Percentiles rank a stretch among this genome's conserved stretches.
Conservation (phyloP, 1,140 invertebrate genomes). For the Nymphalis io region DNA sequence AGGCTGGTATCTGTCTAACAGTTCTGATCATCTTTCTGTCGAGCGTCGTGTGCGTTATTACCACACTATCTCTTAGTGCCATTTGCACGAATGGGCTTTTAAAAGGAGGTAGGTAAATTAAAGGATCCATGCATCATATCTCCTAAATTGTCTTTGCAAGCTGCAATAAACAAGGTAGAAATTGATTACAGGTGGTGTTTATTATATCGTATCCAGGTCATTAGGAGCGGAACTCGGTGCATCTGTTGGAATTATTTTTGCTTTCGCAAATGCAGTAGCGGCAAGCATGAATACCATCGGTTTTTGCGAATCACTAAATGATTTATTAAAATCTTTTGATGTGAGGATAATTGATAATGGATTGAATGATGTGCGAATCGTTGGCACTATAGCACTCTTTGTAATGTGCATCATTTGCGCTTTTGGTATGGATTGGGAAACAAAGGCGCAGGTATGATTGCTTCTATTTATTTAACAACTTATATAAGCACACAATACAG, state of each 20-base stretch:
- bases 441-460: constrained; percentile 83
- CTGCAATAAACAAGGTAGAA: no score
- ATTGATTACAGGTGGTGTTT: constrained; percentile 88
- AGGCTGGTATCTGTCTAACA: constrained; percentile 87
- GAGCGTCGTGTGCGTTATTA: constrained; percentile 94
- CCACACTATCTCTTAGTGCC: constrained; percentile 97
- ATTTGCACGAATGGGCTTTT: constrained; percentile 99
- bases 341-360: constrained; percentile 88
- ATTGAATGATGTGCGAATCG: constrained; percentile 88
- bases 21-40: constrained; percentile 93
- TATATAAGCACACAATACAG: not conserved
- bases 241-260: constrained; percentile 97
- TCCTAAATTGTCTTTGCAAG: no score
- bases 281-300: constrained; percentile 99
- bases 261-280: constrained; percentile 97
- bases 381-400: constrained; percentile 87
- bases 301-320: constrained; percentile 96
- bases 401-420: constrained; percentile 92
- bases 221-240: constrained; percentile 98
- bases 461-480: not conserved
- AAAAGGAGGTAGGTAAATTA: constrained; percentile 91
- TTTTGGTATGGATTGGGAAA: constrained; percentile 94
- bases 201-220: constrained; percentile 98
- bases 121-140: no score
- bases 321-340: constrained; percentile 83